Evolutionary conservation across 2,113 vertebrate genomes (phyloP), one percentile per base, ranked within the genome.

Genomic region (Protomyctophum bolini): DNA sequence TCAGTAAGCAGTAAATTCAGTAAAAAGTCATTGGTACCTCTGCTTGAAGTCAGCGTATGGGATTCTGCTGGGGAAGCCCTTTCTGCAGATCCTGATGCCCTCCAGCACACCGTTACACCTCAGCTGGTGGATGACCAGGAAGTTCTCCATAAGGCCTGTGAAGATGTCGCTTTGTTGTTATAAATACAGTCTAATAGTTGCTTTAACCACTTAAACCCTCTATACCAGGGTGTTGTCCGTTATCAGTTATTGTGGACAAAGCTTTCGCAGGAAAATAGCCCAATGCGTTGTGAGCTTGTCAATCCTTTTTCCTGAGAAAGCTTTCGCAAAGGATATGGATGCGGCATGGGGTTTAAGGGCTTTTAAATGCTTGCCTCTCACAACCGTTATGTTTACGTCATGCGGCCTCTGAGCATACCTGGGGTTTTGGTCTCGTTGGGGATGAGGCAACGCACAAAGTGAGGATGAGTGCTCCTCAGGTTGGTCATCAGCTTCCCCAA

Each of bases 361-460:
- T 21, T 21, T 21, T 21, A 21, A 21, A 21, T 21, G 21, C 21
- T 21, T 21, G 21, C 21, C 21, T 21, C 21, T 21, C 21, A 21
- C 21, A 21, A 21, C 21, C 21, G 21, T 21, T 21, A 21, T 21
- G 21, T n/a, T 10, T 49, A 15, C 28, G 15, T 66, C 50, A 14
- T 21, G 49, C 49, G 46, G 52, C 7, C 29, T 6, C 48, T 28
- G 46, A n/a, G 12, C 14, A 87, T 86, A 95, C 96, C 96, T 62
- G 96, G 96, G n/a, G 96, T 98, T 80, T 98, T 98, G 10, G 96
- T 96, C 84, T 98, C 96, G 77, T 98, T 98, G 55, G 96, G 96
- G 90, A 97, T 97, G 80, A 98, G 83, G 6, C 96, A 98, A 0
- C 96, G 94, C 60, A 98, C 96, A 82, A 98, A 98, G 62, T 97